These are phyloP conservation scores for Lithodes maja DNA, from an alignment of 2,888 invertebrate genomes.

Conservation along the genomic window DNA sequence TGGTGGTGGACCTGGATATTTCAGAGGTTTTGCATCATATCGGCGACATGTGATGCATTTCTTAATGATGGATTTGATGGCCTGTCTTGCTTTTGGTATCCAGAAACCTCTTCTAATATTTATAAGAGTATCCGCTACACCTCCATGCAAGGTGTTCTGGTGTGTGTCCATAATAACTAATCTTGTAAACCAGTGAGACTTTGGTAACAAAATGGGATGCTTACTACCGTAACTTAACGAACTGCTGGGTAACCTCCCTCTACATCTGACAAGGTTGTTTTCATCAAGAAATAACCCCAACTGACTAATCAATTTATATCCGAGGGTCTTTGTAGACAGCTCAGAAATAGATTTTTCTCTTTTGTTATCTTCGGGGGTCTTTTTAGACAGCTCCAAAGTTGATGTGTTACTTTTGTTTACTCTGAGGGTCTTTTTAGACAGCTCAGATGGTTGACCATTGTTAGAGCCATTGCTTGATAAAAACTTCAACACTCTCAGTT, in stretches of 20 bases:
- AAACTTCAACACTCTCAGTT: neutral
- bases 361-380: neutral
- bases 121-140: slow-evolving; percentile 1
- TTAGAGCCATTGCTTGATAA: too few species aligned
- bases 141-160: neutral
- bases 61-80: neutral
- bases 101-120: neutral
- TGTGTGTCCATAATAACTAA: neutral
- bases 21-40: neutral
- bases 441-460: neutral
- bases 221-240: neutral
- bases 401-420: neutral
- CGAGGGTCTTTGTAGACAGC: slow-evolving; percentile 25
- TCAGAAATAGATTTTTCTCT: neutral
- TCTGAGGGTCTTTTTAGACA: neutral
- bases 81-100: slow-evolving; percentile 3
- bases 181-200: neutral
- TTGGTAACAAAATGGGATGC: slow-evolving; percentile 1
- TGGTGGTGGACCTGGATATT: neutral
- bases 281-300: slow-evolving; percentile 13
- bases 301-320: neutral
- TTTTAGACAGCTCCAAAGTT: neutral
- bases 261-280: neutral
- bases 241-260: neutral
- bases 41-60: neutral